phyloP scores from a whole-genome alignment of 37 sponge, comb jelly and placozoan genomes.

The Chondrilla cf. caribensis region DNA sequence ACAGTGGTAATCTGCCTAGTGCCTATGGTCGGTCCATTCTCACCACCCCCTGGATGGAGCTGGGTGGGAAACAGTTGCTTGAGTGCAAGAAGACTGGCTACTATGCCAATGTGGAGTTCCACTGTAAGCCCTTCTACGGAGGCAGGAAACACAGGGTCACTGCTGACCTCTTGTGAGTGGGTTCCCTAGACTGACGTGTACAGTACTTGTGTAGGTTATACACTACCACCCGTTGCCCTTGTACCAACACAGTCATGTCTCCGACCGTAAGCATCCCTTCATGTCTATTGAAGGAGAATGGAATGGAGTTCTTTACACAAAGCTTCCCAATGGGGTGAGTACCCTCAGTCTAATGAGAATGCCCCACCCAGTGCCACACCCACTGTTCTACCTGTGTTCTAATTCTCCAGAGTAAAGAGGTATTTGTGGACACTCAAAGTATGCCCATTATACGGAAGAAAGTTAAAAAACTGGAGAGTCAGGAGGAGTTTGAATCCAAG shows the following conservation, averaged over 20 bases:
- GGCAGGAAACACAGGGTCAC: conserved; percentile 85
- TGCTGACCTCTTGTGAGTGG: conserved; percentile 65
- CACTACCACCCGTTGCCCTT: background rate
- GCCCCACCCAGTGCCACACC: too few species aligned
- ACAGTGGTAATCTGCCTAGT: conserved; percentile 81
- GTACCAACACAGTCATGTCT: conserved; percentile 48
- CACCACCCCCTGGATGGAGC: conserved; percentile 94
- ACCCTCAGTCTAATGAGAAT: background rate
- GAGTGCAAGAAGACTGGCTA: conserved; percentile 88
- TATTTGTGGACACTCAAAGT: conserved; percentile 78
- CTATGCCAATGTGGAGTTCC: conserved; percentile 84
- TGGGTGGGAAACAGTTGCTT: conserved; percentile 87
- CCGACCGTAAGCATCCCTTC: conserved; percentile 63
- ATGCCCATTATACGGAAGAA: conserved; percentile 86
- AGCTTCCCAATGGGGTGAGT: conserved; percentile 69
- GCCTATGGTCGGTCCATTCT: conserved; percentile 95
- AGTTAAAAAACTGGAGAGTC: conserved; percentile 58
- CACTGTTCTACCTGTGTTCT: background rate
- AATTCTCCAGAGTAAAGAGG: conserved; percentile 64
- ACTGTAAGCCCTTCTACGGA: conserved; percentile 97
- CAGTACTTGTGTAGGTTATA: background rate
- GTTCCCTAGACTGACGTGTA: too few species aligned
- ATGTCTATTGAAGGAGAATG: conserved; percentile 93
- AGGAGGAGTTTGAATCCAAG: conserved; percentile 77
- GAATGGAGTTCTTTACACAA: conserved; percentile 91